phyloP scores from a whole-genome alignment of 2,113 vertebrate genomes.

The Gymnobelideus leadbeateri region DNA sequence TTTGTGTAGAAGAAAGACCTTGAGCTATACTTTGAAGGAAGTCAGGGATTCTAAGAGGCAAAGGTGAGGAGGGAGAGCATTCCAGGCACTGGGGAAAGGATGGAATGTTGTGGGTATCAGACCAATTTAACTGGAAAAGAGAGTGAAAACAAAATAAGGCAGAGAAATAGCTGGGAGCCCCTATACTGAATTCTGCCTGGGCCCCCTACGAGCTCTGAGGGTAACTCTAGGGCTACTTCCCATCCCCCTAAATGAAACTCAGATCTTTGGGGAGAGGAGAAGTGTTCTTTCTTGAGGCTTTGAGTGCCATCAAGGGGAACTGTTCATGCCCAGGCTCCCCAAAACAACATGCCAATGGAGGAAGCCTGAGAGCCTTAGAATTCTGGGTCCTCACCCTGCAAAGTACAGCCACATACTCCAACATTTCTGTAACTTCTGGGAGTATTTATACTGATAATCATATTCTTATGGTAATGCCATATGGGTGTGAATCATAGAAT shows the following conservation, averaged over 20 bases:
- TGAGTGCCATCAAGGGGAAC: neutral
- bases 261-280: neutral
- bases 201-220: neutral
- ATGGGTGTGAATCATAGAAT: neutral
- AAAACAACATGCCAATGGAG: neutral
- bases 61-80: neutral
- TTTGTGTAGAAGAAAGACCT: neutral
- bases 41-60: neutral
- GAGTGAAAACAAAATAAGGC: neutral
- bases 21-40: neutral
- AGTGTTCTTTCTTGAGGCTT: neutral
- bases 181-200: neutral
- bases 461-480: neutral
- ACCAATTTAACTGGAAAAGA: neutral
- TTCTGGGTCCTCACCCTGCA: neutral
- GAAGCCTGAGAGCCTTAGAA: neutral
- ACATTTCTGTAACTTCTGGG: neutral
- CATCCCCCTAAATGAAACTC: neutral
- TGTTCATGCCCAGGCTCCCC: neutral
- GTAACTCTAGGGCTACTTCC: neutral
- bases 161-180: neutral
- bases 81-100: neutral
- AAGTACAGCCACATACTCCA: neutral
- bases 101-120: neutral
- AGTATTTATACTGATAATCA: neutral